Base-by-base conservation (phyloP, 2,888 invertebrate species). In the Dorcus parallelipipedus region DNA sequence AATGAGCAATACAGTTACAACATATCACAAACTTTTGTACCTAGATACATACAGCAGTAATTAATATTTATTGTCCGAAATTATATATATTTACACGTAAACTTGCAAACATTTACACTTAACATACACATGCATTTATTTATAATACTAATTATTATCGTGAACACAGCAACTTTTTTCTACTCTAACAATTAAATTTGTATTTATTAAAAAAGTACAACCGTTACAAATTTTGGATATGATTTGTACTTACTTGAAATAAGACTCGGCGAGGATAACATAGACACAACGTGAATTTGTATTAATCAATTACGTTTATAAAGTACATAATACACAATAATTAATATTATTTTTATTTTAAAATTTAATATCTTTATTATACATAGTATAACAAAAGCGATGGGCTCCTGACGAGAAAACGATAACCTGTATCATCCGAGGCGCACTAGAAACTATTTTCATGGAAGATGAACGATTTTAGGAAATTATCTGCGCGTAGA, bases 401-500 rank as follows among this genome's bases (percentile, higher is more conserved):
- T 42, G 6, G 42, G 3, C 42, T 42, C 17, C 41, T n/a, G 10
- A 41, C 10, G 9, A 23, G 23, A 45, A 10, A n/a, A 33, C 26
- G 3, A 33, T 33, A 33, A 33, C 26, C 26, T 33, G 26, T 33
- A 33, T 33, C 7, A 33, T 33, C 26, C 26, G 26, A 33, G 26
- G 26, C 26, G 26, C 7, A 33, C 26, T 33, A 47, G n/a, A 47
- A n/a, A 47, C 17, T 26, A 6, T 47, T 26, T 47, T n/a, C 47
- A 47, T 14, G 40, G 7, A 38, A 10, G 3, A 42, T 9, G 41
- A 14, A 9, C 14, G 10, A 43, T 48, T 50, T 54, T 47, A 38
- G 49, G 23, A 45, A 56, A 67, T 66, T 48, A 41, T 61, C 54
- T 75, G 72, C 10, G 70, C 66, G 60, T 73, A 76, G 7, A 75